phyloP scores from a whole-genome alignment of 2,113 vertebrate species.

The Siniperca knerii region DNA sequence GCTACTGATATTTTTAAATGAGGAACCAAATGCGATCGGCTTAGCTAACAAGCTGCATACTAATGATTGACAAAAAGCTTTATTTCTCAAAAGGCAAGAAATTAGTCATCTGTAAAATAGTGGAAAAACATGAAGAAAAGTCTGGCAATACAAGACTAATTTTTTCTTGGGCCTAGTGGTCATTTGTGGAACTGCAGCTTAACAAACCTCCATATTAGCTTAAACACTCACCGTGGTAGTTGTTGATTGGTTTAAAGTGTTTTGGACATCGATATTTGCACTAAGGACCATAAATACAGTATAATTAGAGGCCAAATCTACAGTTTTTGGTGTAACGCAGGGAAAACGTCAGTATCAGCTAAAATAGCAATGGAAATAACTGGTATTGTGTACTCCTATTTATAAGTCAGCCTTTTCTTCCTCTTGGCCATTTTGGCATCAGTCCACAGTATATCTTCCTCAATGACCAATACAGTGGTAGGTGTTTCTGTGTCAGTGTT shows the following conservation, averaged over 20 bases:
- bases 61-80: neutral
- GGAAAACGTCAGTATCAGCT: neutral
- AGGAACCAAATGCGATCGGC: neutral
- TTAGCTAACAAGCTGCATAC: neutral
- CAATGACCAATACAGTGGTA: neutral
- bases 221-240: neutral
- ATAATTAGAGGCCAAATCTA: neutral
- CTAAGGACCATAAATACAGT: neutral
- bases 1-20: neutral
- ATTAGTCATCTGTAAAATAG: neutral
- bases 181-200: neutral
- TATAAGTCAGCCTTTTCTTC: conserved; percentile 10
- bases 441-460: neutral
- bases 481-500: neutral
- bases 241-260: neutral
- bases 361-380: conserved; percentile 11
- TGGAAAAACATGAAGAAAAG: neutral
- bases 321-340: neutral
- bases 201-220: neutral
- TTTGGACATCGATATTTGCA: neutral
- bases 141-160: neutral
- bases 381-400: conserved; percentile 9
- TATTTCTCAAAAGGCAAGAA: neutral
- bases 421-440: neutral
- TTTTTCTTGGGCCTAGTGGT: neutral